A percentile compares a stretch with the other conserved stretches of the same genome.
Evolutionary conservation across 2,888 invertebrate genomes (phyloP).

Genomic region (Zootermopsis nevadensis): DNA sequence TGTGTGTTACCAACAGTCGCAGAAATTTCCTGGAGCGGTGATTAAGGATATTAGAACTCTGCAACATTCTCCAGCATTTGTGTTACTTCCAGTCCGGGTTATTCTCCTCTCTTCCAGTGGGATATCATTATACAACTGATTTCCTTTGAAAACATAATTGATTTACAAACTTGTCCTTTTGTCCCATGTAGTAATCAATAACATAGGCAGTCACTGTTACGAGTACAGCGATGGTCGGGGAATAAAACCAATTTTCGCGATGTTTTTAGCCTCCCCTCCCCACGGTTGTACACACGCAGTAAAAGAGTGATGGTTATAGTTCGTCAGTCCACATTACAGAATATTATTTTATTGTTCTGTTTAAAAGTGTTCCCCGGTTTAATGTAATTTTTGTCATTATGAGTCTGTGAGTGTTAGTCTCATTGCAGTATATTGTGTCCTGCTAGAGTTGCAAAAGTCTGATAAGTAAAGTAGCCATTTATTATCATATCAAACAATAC

Average conservation of each 20-base stretch:
- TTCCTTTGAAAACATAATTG: not conserved
- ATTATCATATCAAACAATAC: too few species aligned
- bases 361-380: not conserved
- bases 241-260: conserved; percentile 1
- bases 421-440: too few species aligned
- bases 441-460: too few species aligned
- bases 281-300: not conserved
- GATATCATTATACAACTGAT: conserved; percentile 9
- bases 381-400: not conserved
- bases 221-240: not conserved
- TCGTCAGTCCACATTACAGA: not conserved
- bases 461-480: too few species aligned
- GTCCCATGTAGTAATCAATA: conserved; percentile 6
- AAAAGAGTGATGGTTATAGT: not conserved
- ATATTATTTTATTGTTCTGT: not conserved
- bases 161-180: conserved; percentile 4
- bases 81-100: not conserved
- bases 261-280: not conserved
- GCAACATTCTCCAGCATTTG: too few species aligned
- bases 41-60: too few species aligned
- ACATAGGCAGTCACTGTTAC: not conserved
- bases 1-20: too few species aligned
- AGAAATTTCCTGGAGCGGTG: too few species aligned
- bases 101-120: not conserved
- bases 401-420: not conserved